phyloP scores from a whole-genome alignment of 1,140 invertebrate genomes.

The Nasonia longicornis region DNA sequence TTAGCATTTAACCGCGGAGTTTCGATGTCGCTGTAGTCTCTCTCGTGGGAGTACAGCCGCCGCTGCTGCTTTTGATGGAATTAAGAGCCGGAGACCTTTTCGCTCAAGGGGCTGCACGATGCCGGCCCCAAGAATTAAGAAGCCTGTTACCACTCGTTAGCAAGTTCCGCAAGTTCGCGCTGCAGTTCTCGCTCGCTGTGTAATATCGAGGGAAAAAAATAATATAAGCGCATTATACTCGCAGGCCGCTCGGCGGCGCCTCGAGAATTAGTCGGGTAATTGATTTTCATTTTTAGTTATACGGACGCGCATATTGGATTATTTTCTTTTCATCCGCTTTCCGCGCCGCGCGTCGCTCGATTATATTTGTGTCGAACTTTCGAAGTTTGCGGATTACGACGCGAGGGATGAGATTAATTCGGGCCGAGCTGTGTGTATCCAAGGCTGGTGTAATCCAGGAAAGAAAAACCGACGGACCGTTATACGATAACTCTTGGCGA shows the following conservation, averaged over 20 bases:
- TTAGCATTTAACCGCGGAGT: slow-evolving; percentile 31
- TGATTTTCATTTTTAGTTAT: slow-evolving; percentile 4
- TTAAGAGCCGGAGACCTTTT: slow-evolving; percentile 12
- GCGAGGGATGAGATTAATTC: too few relatives aligned
- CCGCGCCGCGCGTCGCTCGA: too few relatives aligned
- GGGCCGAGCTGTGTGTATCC: too few relatives aligned
- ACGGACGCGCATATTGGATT: neutral
- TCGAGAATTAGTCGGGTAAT: slow-evolving; percentile 12
- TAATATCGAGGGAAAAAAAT: slow-evolving; percentile 11
- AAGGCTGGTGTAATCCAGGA: too few relatives aligned
- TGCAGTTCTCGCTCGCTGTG: neutral
- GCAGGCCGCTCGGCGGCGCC: neutral
- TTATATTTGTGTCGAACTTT: too few relatives aligned
- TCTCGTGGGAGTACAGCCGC: neutral
- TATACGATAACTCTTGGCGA: too few relatives aligned
- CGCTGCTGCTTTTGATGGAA: slow-evolving; percentile 15
- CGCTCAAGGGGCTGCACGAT: neutral
- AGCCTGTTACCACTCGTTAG: slow-evolving; percentile 13
- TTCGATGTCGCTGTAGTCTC: neutral
- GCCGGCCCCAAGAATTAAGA: neutral
- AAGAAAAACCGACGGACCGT: too few relatives aligned
- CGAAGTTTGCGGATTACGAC: too few relatives aligned
- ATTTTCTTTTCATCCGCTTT: neutral
- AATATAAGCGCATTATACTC: slow-evolving; percentile 16
- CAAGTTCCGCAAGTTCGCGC: neutral